phyloP scores from a whole-genome alignment of 2,888 invertebrate genomes.

The Vanessa cardui region DNA sequence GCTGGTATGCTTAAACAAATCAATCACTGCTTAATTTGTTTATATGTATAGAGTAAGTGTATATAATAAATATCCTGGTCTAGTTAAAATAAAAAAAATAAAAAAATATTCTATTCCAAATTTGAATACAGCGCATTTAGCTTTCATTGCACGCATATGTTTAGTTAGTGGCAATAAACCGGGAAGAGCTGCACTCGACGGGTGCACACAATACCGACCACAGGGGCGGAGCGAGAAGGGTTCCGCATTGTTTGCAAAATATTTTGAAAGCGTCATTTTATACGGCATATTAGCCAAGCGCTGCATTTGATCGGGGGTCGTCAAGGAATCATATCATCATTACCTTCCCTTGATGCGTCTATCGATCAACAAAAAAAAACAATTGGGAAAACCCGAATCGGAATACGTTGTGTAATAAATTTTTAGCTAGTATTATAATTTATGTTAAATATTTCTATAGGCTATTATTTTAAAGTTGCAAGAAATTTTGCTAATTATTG shows the following conservation, averaged over 20 bases:
- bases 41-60: too few relatives aligned
- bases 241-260: constrained; percentile 80
- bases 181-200: constrained; percentile 65
- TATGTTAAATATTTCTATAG: too few relatives aligned
- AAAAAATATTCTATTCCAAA: constrained; percentile 12
- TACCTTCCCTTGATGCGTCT: constrained; percentile 50
- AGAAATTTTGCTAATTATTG: too few relatives aligned
- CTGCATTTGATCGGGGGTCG: constrained; percentile 78
- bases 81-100: neutral
- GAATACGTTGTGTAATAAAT: too few relatives aligned
- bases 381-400: too few relatives aligned
- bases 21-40: too few relatives aligned
- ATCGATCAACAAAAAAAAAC: neutral
- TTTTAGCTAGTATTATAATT: too few relatives aligned
- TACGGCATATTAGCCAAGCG: constrained; percentile 76
- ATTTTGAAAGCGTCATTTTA: constrained; percentile 82
- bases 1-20: too few relatives aligned
- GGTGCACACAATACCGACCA: constrained; percentile 55
- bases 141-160: constrained; percentile 43
- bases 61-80: too few relatives aligned
- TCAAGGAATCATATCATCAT: constrained; percentile 78
- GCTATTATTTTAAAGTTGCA: too few relatives aligned
- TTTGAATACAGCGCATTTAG: constrained; percentile 31
- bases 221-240: constrained; percentile 63
- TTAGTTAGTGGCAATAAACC: constrained; percentile 47